Evolutionary conservation across 2,888 invertebrate species (phyloP), one percentile per base, ranked within the genome.

Genomic region (Chymomyza caudatula): DNA sequence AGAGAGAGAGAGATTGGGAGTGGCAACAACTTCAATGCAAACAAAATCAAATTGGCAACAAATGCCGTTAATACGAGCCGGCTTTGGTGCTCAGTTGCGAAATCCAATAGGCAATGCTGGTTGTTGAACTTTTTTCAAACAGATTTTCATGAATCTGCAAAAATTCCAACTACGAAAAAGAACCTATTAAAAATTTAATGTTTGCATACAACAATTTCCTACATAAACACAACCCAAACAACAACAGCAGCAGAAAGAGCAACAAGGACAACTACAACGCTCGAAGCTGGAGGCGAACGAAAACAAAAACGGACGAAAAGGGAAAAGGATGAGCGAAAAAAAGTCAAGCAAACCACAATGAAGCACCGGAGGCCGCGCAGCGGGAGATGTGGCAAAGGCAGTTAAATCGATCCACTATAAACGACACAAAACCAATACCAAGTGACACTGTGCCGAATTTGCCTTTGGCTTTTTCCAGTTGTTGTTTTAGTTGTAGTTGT

Each of bases 381-480:
- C 13, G 51, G 51, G 51, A 13, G 17, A 11, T 17, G 20, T 4
- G 51, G 69, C 44, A 66, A 65, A 56, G 69, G 68, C 74, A 69
- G 73, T 80, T 78, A 81, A 80, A 80, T 80, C 80, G 80, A 80
- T 80, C 84, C 85, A 84, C 82, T 81, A 68, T 68, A 79, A 73
- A 67, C 75, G 75, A 69, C 75, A 67, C 69, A 79, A 73, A 77
- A 73, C 77, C 77, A 80, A 84, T 84, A 81, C 69, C 65, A 65
- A 74, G 74, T 76, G 69, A 74, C 81, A 69, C 78, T 72, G 78
- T 77, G 77, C 68, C 84, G 63, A 81, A 76, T 80, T 80, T 81
- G 78, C 73, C 66, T 74, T 71, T 71, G 66, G 71, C 71, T 73
- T 67, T 65, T 29, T 2, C 11, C 8, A 11, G 29, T 37, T 37